Conservation (phyloP, 2,797 vertebrate species). For the Anguilla marmorata region DNA sequence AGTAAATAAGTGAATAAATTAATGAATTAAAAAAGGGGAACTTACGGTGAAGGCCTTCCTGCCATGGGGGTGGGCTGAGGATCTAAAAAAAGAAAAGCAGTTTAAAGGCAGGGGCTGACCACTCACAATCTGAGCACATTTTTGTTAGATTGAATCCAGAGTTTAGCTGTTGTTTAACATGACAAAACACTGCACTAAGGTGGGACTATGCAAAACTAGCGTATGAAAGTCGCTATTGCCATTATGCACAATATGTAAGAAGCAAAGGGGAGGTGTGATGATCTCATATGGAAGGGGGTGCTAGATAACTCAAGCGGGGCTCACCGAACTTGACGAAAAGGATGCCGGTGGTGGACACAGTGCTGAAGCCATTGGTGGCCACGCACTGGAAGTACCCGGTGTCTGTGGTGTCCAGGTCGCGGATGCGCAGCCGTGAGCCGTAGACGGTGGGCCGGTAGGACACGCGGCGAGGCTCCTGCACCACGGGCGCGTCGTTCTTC, state of each 20-base stretch:
- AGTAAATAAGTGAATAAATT: too few species aligned
- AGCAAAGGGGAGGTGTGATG: too few species aligned
- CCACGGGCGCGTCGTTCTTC: slow-evolving; percentile 95
- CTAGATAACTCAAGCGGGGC: slow-evolving; percentile 40
- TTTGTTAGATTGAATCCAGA: too few species aligned
- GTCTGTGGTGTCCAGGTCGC: slow-evolving; percentile 95
- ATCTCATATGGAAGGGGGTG: too few species aligned
- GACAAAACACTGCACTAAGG: too few species aligned
- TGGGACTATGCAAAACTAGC: too few species aligned
- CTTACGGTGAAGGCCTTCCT: slow-evolving; percentile 87
- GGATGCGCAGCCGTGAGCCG: slow-evolving; percentile 90
- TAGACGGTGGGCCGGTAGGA: slow-evolving; percentile 83
- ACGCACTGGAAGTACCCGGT: slow-evolving; percentile 98
- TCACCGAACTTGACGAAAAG: slow-evolving; percentile 96
- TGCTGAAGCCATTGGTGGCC: slow-evolving; percentile 83
- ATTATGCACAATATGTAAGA: too few species aligned
- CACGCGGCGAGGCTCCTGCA: slow-evolving; percentile 88
- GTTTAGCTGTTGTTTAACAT: too few species aligned
- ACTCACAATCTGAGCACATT: slow-evolving; percentile 31
- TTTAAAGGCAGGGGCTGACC: too few species aligned
- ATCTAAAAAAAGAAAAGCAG: slow-evolving; percentile 71
- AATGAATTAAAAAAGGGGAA: slow-evolving; percentile 52
- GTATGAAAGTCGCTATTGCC: too few species aligned
- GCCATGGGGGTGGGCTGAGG: slow-evolving; percentile 87
- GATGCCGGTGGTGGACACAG: slow-evolving; percentile 91